These are phyloP conservation scores for Melinaea marsaeus DNA, from an alignment of 2,888 invertebrate species.

Conservation along the genomic window DNA sequence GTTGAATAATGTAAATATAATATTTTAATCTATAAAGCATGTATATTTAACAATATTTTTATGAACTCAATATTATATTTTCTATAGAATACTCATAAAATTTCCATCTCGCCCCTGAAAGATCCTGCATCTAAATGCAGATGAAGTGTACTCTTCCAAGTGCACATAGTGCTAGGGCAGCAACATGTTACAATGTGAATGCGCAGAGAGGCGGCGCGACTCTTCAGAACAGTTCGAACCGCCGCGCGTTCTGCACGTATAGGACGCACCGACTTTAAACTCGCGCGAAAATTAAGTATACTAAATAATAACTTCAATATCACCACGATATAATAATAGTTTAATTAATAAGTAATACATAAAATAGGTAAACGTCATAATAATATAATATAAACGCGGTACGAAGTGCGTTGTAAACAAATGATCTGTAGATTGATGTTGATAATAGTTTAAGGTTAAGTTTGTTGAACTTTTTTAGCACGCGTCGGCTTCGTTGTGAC, in stretches of 20 bases:
- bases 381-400: constrained; percentile 12
- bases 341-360: not conserved
- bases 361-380: constrained; percentile 1
- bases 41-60: too few species aligned
- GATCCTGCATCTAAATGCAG: constrained; percentile 17
- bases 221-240: constrained; percentile 54
- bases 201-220: constrained; percentile 64
- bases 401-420: constrained; percentile 37
- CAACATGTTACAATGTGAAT: constrained; percentile 42
- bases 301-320: constrained; percentile 9
- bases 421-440: constrained; percentile 36
- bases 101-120: constrained; percentile 15
- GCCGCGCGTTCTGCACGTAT: constrained; percentile 55
- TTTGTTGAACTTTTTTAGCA: constrained; percentile 72
- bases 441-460: constrained; percentile 46
- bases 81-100: too few species aligned
- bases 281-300: constrained; percentile 33
- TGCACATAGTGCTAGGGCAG: constrained; percentile 28
- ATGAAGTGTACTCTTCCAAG: constrained; percentile 32
- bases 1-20: too few species aligned
- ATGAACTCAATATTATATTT: too few species aligned
- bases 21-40: too few species aligned
- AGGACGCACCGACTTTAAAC: constrained; percentile 37
- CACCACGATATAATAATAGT: not conserved
- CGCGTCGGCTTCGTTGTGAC: constrained; percentile 62